phyloP scores from a whole-genome alignment of 1,140 invertebrate genomes.

The Meteorus sp. region DNA sequence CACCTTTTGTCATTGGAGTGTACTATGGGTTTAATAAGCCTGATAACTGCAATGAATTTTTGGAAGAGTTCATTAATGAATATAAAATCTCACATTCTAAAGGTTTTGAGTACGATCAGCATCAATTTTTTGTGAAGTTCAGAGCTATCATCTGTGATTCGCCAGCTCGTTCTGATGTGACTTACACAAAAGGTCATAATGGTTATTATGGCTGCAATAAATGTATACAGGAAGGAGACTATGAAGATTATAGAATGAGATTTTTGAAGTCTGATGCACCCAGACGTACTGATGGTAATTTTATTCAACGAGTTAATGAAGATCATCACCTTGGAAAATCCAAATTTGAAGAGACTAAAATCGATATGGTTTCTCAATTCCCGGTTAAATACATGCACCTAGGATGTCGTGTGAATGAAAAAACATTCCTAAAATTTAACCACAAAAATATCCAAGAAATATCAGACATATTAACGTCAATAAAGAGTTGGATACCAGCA shows the following conservation, averaged over 20 bases:
- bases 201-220: constrained; percentile 28
- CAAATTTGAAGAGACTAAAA: constrained; percentile 26
- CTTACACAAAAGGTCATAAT: constrained; percentile 24
- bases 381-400: constrained; percentile 20
- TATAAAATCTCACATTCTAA: constrained; percentile 1
- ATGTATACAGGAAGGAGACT: constrained; percentile 20
- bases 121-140: background rate
- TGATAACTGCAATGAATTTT: constrained; percentile 15
- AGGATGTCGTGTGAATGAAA: too few relatives aligned
- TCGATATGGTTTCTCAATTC: constrained; percentile 18
- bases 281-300: constrained; percentile 34
- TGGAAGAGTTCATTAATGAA: constrained; percentile 22
- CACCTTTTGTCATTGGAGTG: constrained; percentile 19
- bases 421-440: too few relatives aligned
- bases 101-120: constrained; percentile 1
- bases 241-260: constrained; percentile 26
- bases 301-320: constrained; percentile 33
- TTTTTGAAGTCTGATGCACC: constrained; percentile 18
- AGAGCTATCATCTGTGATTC: constrained; percentile 26
- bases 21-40: constrained; percentile 25
- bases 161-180: constrained; percentile 27
- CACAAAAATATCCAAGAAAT: too few relatives aligned
- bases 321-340: constrained; percentile 39
- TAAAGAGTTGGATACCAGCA: too few relatives aligned
- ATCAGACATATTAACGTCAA: too few relatives aligned